phyloP scores from a whole-genome alignment of 2,888 invertebrate species.

The Plemyria rubiginata region DNA sequence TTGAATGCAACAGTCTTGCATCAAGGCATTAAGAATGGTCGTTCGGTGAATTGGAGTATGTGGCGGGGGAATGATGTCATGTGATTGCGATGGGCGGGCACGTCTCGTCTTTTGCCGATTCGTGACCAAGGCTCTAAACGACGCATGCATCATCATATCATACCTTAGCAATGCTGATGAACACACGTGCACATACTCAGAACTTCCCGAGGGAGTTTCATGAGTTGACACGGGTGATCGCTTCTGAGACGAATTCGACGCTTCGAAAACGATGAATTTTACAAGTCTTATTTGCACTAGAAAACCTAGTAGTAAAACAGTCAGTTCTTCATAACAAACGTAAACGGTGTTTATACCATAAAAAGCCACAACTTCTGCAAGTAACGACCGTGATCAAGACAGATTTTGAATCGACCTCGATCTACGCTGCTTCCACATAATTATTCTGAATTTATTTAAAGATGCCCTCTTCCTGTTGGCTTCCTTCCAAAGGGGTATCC shows the following conservation, averaged over 20 bases:
- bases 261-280: constrained; percentile 10
- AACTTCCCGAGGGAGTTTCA: constrained; percentile 49
- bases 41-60: constrained; percentile 52
- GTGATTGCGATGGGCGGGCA: constrained; percentile 71
- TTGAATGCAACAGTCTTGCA: constrained; percentile 46
- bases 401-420: constrained; percentile 53
- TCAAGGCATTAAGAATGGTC: constrained; percentile 46
- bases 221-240: constrained; percentile 38
- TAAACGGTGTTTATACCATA: constrained; percentile 20
- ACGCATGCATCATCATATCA: constrained; percentile 55
- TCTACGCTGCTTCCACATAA: constrained; percentile 60
- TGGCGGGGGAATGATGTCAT: constrained; percentile 70
- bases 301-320: not conserved
- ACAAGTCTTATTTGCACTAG: constrained; percentile 1
- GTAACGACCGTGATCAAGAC: constrained; percentile 38
- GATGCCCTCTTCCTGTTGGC: constrained; percentile 79
- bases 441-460: constrained; percentile 78
- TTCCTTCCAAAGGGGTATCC: constrained; percentile 78
- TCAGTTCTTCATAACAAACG: constrained; percentile 25
- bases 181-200: constrained; percentile 53
- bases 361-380: constrained; percentile 22
- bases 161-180: constrained; percentile 58
- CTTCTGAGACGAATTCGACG: constrained; percentile 12
- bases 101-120: constrained; percentile 60
- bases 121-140: constrained; percentile 66